Conservation (phyloP, 2,888 invertebrate species). For the Esperia sulphurella region DNA sequence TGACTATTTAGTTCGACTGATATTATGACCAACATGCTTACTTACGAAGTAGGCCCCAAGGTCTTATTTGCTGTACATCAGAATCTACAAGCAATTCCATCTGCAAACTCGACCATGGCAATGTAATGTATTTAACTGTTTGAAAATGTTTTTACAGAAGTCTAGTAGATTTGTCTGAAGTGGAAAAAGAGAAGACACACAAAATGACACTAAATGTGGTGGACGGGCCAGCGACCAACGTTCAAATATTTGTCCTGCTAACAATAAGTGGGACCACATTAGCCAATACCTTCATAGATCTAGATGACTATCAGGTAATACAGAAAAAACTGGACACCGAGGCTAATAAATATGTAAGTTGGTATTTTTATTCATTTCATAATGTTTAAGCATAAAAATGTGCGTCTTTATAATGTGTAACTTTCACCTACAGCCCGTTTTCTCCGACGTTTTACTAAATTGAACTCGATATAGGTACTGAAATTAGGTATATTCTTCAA, state of each 20-base stretch:
- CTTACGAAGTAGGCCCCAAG: too few species aligned
- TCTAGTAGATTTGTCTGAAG: slow-evolving; percentile 84
- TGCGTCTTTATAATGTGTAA: too few species aligned
- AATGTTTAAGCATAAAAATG: neutral
- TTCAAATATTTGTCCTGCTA: slow-evolving; percentile 87
- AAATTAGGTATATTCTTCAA: too few species aligned
- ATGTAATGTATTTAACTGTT: neutral
- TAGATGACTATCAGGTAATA: slow-evolving; percentile 87
- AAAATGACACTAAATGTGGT: slow-evolving; percentile 90
- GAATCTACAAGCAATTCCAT: too few species aligned
- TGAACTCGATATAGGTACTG: too few species aligned
- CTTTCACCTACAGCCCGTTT: too few species aligned
- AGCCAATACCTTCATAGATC: slow-evolving; percentile 90
- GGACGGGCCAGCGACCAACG: slow-evolving; percentile 81
- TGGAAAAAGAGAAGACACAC: slow-evolving; percentile 93
- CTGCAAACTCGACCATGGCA: too few species aligned
- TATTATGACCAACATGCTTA: too few species aligned
- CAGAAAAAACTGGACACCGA: slow-evolving; percentile 79
- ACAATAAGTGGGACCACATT: slow-evolving; percentile 95
- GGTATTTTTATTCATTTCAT: neutral
- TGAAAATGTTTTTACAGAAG: neutral
- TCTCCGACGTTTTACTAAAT: too few species aligned
- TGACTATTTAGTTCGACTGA: too few species aligned
- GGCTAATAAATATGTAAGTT: slow-evolving; percentile 81
- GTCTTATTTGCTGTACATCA: too few species aligned